Conservation (phyloP, 2,888 invertebrate species). For the Dryococelus australis region DNA sequence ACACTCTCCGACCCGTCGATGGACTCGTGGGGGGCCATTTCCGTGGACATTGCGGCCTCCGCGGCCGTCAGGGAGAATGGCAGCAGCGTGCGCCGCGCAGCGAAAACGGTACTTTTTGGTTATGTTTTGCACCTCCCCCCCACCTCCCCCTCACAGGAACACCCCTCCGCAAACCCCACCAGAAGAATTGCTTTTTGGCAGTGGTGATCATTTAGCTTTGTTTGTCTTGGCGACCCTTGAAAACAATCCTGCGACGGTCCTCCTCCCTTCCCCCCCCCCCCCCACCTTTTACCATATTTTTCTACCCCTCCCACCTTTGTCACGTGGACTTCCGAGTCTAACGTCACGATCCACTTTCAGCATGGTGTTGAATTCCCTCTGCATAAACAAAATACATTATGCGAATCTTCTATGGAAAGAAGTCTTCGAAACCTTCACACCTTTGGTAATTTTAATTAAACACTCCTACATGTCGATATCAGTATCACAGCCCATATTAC, state of each 20-base stretch:
- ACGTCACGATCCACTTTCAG: background rate
- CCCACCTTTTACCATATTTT: background rate
- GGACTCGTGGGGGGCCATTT: constrained; percentile 78
- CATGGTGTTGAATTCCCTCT: background rate
- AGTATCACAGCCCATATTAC: too few species aligned
- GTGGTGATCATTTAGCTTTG: background rate
- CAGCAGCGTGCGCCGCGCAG: constrained; percentile 60
- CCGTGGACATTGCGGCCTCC: constrained; percentile 69
- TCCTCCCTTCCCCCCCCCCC: too few species aligned
- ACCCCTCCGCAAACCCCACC: background rate
- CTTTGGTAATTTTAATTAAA: background rate
- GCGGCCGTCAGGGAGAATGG: constrained; percentile 73
- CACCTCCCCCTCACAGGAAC: background rate
- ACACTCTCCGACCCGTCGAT: too few species aligned
- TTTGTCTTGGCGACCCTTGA: background rate
- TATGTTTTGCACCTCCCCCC: background rate
- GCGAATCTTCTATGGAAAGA: constrained; percentile 9
- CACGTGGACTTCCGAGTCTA: background rate
- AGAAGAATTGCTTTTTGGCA: background rate
- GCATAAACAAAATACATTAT: background rate
- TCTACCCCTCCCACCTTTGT: background rate
- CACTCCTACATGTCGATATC: too few species aligned
- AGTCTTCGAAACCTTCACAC: background rate
- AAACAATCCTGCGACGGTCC: background rate
- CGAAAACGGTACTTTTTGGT: constrained; percentile 52